phyloP scores from a whole-genome alignment of 2,888 invertebrate species.

The Drosophila eohydei region DNA sequence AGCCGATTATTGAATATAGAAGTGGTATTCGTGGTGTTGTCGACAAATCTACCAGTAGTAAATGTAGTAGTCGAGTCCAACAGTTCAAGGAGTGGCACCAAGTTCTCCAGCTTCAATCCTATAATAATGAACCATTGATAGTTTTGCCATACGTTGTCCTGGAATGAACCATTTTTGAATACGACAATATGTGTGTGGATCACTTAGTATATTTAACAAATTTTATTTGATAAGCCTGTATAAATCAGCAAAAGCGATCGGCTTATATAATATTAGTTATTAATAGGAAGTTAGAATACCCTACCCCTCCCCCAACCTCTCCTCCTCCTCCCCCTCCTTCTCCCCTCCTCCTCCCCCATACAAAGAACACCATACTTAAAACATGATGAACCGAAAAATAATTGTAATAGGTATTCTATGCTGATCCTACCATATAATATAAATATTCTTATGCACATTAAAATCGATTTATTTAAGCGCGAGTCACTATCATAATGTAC shows the following conservation, averaged over 20 bases:
- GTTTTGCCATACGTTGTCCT: constrained; percentile 99
- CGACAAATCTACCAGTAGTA: constrained; percentile 55
- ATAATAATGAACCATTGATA: constrained; percentile 92
- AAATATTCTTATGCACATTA: constrained; percentile 9
- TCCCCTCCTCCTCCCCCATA: neutral
- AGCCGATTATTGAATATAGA: constrained; percentile 66
- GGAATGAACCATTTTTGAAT: constrained; percentile 87
- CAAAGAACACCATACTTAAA: constrained; percentile 1
- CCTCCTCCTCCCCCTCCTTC: too few relatives aligned
- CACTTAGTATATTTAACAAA: neutral
- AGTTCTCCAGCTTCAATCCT: constrained; percentile 90
- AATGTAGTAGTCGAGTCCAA: constrained; percentile 63
- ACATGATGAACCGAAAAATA: neutral
- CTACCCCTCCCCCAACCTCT: neutral
- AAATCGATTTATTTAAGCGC: constrained; percentile 8
- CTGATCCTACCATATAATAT: constrained; percentile 14
- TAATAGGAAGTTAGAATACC: constrained; percentile 15
- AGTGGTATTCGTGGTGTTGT: constrained; percentile 74
- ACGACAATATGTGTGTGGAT: constrained; percentile 3
- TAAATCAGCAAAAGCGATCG: neutral
- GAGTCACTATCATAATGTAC: constrained; percentile 13
- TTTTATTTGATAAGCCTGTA: constrained; percentile 12
- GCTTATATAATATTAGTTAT: constrained; percentile 3
- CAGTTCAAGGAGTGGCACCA: constrained; percentile 96
- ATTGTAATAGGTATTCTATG: constrained; percentile 14